Conservation (phyloP, 2,888 invertebrate genomes). For the Agrilus cyanescens region DNA sequence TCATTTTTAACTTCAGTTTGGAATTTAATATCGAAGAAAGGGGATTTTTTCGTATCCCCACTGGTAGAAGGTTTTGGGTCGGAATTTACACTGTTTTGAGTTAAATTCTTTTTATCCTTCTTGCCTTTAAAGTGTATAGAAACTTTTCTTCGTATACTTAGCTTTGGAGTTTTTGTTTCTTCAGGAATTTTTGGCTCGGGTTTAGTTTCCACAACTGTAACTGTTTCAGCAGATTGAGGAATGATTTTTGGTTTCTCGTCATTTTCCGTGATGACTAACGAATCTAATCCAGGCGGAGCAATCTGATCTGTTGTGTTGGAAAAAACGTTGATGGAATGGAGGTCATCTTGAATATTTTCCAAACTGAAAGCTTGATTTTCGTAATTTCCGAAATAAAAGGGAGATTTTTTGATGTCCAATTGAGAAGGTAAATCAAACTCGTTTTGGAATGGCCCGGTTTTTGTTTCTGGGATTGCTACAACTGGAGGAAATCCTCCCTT, state of each 20-base stretch:
- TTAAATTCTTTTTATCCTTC: constrained; percentile 25
- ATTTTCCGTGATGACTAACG: constrained; percentile 26
- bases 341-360: constrained; percentile 15
- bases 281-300: too few relatives aligned
- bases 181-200: constrained; percentile 8
- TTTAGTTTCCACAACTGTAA: constrained; percentile 9
- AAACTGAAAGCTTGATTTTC: constrained; percentile 21
- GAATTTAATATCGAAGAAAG: constrained; percentile 26
- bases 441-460: too few relatives aligned
- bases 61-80: constrained; percentile 4
- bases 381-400: constrained; percentile 27
- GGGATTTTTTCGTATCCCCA: constrained; percentile 12
- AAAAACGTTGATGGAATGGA: constrained; percentile 25
- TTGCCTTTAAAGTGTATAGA: constrained; percentile 38
- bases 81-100: constrained; percentile 6
- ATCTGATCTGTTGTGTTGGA: constrained; percentile 6
- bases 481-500: constrained; percentile 1
- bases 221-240: constrained; percentile 13
- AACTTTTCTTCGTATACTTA: constrained; percentile 32
- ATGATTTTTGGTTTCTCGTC: constrained; percentile 28
- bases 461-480: constrained; percentile 1
- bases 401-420: constrained; percentile 12
- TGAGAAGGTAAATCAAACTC: too few relatives aligned
- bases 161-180: constrained; percentile 23
- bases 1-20: constrained; percentile 10